phyloP scores from a whole-genome alignment of 2,797 vertebrate species.

The Uromys caudimaculatus region DNA sequence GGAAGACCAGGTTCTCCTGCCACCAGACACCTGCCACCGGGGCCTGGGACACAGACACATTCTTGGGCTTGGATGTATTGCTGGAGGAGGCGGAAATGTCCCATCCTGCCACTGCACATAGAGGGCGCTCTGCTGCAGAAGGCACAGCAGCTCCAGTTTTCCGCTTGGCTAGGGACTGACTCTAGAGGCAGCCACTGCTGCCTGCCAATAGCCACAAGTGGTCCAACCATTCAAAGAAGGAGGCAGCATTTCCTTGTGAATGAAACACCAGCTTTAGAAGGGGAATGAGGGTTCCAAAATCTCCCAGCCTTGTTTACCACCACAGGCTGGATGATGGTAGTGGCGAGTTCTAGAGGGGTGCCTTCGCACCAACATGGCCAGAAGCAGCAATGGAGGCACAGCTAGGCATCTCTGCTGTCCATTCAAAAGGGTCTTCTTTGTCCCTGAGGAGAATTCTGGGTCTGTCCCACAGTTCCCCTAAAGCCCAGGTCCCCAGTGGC shows the following conservation, averaged over 20 bases:
- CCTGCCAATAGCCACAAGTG: not conserved
- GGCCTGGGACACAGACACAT: not conserved
- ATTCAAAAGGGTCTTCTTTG: not conserved
- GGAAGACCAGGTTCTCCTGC: not conserved
- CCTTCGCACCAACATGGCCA: not conserved
- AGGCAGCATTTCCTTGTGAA: not conserved
- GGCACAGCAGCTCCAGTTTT: not conserved
- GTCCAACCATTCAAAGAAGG: not conserved
- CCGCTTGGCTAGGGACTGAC: not conserved
- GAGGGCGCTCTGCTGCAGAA: not conserved
- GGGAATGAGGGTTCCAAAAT: not conserved
- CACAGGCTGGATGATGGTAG: fast-evolving
- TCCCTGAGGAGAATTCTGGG: not conserved
- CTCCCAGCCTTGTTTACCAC: not conserved
- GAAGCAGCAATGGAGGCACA: not conserved
- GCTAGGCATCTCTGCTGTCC: not conserved
- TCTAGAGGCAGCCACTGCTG: not conserved
- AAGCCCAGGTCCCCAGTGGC: not conserved
- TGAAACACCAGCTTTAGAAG: not conserved
- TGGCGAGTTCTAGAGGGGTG: not conserved
- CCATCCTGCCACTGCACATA: not conserved
- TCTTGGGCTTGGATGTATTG: not conserved
- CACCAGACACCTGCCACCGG: no score
- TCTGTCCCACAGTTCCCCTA: not conserved
- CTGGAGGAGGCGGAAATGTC: not conserved